These are phyloP conservation scores for Macropus fuliginosus DNA, from an alignment of 2,797 vertebrate genomes.

Conservation along the genomic window DNA sequence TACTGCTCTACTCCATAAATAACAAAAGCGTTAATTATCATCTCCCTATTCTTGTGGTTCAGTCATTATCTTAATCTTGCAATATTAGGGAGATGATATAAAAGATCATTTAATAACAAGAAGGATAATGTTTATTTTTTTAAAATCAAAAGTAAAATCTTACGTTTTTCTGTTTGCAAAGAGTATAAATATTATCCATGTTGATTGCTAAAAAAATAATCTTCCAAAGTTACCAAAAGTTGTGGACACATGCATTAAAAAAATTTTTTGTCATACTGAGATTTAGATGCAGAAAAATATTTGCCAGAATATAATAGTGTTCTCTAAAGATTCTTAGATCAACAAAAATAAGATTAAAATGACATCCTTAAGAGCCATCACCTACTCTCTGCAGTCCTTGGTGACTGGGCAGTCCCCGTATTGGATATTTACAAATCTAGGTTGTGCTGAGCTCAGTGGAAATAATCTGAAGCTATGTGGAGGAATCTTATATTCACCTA, in stretches of 20 bases:
- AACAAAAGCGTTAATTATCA: constrained; percentile 51
- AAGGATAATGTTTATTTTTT: constrained; percentile 51
- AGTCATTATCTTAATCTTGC: constrained; percentile 60
- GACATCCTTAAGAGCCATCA: constrained; percentile 55
- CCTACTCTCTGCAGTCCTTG: neutral
- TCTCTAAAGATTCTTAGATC: constrained; percentile 59
- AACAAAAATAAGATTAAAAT: constrained; percentile 62
- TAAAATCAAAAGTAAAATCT: constrained; percentile 63
- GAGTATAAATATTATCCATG: constrained; percentile 67
- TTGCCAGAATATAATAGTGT: constrained; percentile 50
- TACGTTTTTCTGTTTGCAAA: constrained; percentile 58
- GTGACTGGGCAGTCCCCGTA: neutral
- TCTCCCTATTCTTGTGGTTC: constrained; percentile 40
- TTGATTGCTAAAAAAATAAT: constrained; percentile 60
- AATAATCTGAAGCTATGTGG: constrained; percentile 16
- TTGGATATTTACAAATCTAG: constrained; percentile 12
- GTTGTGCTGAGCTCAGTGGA: constrained; percentile 10
- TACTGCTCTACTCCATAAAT: constrained; percentile 44
- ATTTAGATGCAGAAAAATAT: constrained; percentile 57
- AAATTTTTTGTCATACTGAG: constrained; percentile 50
- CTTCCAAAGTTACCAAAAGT: constrained; percentile 52
- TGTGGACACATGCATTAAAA: constrained; percentile 38
- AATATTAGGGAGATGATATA: constrained; percentile 34
- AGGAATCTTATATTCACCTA: constrained; percentile 21
- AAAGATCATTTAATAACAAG: constrained; percentile 67